Evolutionary conservation across 2,113 vertebrate species (phyloP).

Genomic region (Gambusia affinis): DNA sequence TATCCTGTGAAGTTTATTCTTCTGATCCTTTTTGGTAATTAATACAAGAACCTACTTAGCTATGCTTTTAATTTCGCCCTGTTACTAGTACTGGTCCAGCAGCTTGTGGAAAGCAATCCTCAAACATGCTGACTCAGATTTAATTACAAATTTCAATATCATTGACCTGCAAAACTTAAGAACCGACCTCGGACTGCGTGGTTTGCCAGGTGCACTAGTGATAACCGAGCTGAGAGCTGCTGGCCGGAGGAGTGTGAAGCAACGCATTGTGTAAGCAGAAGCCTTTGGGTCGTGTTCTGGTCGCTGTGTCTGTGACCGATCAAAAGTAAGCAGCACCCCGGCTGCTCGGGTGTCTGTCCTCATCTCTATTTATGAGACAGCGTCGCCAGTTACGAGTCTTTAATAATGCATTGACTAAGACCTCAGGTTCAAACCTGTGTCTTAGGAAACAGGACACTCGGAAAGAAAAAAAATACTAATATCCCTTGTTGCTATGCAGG

Average conservation of each 20-base stretch:
- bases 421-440: constrained; percentile 74
- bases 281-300: constrained; percentile 64
- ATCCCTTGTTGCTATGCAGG: constrained; percentile 67
- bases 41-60: too few relatives aligned
- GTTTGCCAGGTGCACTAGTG: constrained; percentile 22
- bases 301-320: constrained; percentile 66
- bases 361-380: constrained; percentile 79
- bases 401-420: constrained; percentile 79
- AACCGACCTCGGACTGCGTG: constrained; percentile 13
- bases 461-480: constrained; percentile 43
- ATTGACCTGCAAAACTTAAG: constrained; percentile 4
- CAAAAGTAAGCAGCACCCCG: constrained; percentile 64
- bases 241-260: not conserved
- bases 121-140: constrained; percentile 23
- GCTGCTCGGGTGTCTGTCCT: constrained; percentile 66
- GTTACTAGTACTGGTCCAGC: constrained; percentile 32
- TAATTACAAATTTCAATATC: constrained; percentile 25
- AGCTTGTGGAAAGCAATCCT: not conserved
- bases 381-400: constrained; percentile 75
- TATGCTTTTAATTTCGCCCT: not conserved
- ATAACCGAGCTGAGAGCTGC: constrained; percentile 26
- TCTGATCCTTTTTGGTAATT: not conserved
- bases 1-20: constrained; percentile 11
- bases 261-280: constrained; percentile 32
- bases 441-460: constrained; percentile 65